Base-by-base conservation (phyloP, 2,888 invertebrate genomes). In the Lithophane ornitopus region DNA sequence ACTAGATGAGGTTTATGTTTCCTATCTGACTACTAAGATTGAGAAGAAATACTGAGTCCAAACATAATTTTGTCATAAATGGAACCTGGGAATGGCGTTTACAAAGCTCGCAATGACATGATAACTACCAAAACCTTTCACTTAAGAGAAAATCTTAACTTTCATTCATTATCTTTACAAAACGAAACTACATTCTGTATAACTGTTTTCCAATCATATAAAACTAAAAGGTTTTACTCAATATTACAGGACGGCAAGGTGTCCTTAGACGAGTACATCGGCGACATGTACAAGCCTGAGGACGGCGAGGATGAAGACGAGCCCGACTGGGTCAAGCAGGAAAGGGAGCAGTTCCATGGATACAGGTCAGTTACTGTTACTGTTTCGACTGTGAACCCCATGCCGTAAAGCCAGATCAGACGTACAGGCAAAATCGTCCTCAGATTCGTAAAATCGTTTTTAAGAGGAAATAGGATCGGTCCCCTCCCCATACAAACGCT, bases 291-390 rank as follows among this genome's bases (percentile, higher is more conserved):
- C 96, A 97, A 98, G 82, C 97, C 97, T 0, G 97, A 97, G 3
- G 98, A 97, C 0, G 97, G 96, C 0, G 97, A 97, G 70, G 97
- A 97, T 3, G 97, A 97, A 39, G 98, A 98, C 74, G 98, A 99
- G 89, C 99, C 99, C 0, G 99, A 99, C 90, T 99, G 99, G 99
- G 99, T 99, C 68, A 97, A 98, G 91, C 98, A 98, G 92, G 99
- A 99, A 94, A 97, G 99, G 44, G 99, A 99, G 87, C 98, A 99
- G 92, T 99, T 99, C 95, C 95, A 97, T 39, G 97, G 97, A 59
- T 98, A 98, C 95, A 97, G 99, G 97, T 96, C 16, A 74, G 67
- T 69, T 39, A 0, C 8, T n/a, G 59, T 12, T 22, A 58, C 26
- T 12, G 59, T 22, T 34, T 34, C 6, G 6, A 46, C 8, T 49